Percentiles rank a stretch among this genome's conserved stretches.
phyloP scores from a whole-genome alignment of 2,888 invertebrate species.

The Caenorhabditis doughertyi region DNA sequence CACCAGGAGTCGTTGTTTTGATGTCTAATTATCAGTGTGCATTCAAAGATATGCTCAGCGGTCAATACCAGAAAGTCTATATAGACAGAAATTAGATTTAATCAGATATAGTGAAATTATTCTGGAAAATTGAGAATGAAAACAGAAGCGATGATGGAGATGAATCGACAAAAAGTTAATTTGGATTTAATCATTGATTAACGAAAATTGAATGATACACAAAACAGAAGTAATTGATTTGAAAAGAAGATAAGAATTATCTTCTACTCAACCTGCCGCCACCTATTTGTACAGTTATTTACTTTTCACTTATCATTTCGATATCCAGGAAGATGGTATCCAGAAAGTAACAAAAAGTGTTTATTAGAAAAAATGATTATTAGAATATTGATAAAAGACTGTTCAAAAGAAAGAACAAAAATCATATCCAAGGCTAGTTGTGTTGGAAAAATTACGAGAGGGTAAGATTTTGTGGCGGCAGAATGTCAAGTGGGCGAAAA shows the following conservation, averaged over 20 bases:
- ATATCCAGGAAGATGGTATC: slow-evolving; percentile 37
- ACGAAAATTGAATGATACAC: slow-evolving; percentile 22
- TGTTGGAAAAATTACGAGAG: slow-evolving; percentile 7
- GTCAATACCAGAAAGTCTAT: no score
- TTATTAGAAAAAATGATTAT: slow-evolving; percentile 12
- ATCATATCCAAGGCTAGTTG: neutral
- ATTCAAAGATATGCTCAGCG: no score
- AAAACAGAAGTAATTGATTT: slow-evolving; percentile 14
- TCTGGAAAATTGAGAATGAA: no score
- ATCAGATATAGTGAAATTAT: no score
- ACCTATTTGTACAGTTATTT: slow-evolving; percentile 60
- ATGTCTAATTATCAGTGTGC: no score
- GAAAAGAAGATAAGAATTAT: slow-evolving; percentile 11
- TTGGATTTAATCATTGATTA: slow-evolving; percentile 28
- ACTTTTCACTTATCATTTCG: slow-evolving; percentile 64
- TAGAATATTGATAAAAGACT: neutral
- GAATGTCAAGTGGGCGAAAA: slow-evolving; percentile 59
- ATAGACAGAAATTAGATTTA: no score
- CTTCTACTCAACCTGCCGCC: slow-evolving; percentile 37
- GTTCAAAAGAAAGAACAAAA: slow-evolving; percentile 21
- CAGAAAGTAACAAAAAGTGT: slow-evolving; percentile 43
- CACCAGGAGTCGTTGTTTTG: no score
- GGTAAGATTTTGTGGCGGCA: slow-evolving; percentile 30
- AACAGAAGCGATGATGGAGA: no score
- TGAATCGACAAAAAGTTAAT: no score